Evolutionary conservation across 2,113 vertebrate species (phyloP).

Genomic region (Lophura nycthemera): DNA sequence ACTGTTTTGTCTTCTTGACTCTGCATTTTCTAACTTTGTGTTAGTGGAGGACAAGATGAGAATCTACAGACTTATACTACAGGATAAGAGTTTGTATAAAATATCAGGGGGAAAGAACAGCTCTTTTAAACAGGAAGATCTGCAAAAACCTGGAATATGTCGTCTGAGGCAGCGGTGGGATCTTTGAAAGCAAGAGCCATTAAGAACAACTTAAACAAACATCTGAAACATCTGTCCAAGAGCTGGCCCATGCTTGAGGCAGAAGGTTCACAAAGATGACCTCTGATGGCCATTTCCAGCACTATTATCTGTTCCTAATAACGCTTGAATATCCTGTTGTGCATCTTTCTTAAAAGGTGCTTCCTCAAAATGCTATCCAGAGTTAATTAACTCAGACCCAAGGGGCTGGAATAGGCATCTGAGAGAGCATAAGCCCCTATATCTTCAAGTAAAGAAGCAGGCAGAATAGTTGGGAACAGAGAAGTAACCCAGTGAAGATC

Average conservation of each 20-base stretch:
- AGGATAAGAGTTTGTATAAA: not conserved
- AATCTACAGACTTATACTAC: not conserved
- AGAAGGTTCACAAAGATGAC: not conserved
- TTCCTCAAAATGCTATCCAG: not conserved
- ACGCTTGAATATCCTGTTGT: not conserved
- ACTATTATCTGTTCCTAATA: not conserved
- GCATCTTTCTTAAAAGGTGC: not conserved
- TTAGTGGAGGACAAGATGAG: not conserved
- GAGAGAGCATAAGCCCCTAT: not conserved
- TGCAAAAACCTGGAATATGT: not conserved
- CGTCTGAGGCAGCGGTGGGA: not conserved
- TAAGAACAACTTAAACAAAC: conserved; percentile 13
- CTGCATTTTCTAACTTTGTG: not conserved
- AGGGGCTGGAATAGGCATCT: not conserved
- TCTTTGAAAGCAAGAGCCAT: not conserved
- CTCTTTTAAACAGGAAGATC: not conserved
- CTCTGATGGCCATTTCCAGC: not conserved
- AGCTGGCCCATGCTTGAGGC: not conserved
- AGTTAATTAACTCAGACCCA: not conserved
- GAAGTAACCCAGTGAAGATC: not conserved
- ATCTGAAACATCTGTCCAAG: not conserved
- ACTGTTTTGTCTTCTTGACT: not conserved
- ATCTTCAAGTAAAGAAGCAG: not conserved
- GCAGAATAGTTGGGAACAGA: not conserved
- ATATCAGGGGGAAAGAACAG: not conserved